A percentile compares a stretch with the other conserved stretches of the same genome.
Conservation (phyloP, 2,888 invertebrate species). For the Drosophila suboccidentalis region DNA sequence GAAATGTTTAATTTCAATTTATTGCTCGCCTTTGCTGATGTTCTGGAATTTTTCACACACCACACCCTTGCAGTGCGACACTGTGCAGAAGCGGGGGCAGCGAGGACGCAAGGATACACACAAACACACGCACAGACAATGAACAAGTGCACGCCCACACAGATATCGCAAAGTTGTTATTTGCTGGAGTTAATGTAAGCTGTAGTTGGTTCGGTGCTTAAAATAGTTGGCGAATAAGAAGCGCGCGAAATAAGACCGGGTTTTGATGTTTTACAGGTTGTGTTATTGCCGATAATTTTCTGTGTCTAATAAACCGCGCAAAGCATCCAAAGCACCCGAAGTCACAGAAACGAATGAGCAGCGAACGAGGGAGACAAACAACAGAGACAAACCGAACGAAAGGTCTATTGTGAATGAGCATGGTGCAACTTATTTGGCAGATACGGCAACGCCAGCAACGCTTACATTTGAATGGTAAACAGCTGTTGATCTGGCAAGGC, state of each 20-base stretch:
- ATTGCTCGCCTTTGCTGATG: slow-evolving; percentile 29
- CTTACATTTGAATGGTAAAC: slow-evolving; percentile 16
- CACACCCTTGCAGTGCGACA: slow-evolving; percentile 51
- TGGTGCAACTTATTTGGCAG: neutral
- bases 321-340: slow-evolving; percentile 45
- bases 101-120: slow-evolving; percentile 70
- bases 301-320: slow-evolving; percentile 32
- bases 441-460: slow-evolving; percentile 35
- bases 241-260: slow-evolving; percentile 48
- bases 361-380: slow-evolving; percentile 12
- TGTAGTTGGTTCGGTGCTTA: slow-evolving; percentile 2
- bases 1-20: slow-evolving; percentile 34
- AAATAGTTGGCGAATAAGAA: slow-evolving; percentile 34
- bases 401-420: slow-evolving; percentile 33
- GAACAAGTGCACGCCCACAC: slow-evolving; percentile 40
- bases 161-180: slow-evolving; percentile 6
- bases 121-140: slow-evolving; percentile 28
- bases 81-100: slow-evolving; percentile 31
- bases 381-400: slow-evolving; percentile 1
- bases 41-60: slow-evolving; percentile 67
- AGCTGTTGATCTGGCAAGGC: slow-evolving; percentile 39
- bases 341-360: slow-evolving; percentile 48
- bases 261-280: slow-evolving; percentile 22
- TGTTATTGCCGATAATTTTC: slow-evolving; percentile 18
- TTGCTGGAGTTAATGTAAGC: slow-evolving; percentile 1